Evolutionary conservation across 37 sponge, comb jelly and placozoan species (phyloP).

Genomic region (Eunapius fragilis): DNA sequence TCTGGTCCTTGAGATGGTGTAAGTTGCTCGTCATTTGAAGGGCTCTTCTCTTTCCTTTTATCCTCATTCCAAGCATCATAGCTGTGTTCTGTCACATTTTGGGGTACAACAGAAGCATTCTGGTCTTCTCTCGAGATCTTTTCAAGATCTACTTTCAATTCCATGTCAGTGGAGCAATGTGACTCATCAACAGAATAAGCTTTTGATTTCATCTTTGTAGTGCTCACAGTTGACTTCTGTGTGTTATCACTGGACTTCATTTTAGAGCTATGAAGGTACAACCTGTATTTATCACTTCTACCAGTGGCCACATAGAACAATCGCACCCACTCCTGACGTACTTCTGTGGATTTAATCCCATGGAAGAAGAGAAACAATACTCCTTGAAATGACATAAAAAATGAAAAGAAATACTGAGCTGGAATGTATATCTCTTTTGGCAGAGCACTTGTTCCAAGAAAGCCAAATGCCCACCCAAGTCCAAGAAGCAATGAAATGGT

Average conservation of each 20-base stretch:
- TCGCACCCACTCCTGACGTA: constrained; percentile 29
- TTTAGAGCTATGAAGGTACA: not conserved
- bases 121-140: not conserved
- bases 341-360: constrained; percentile 23
- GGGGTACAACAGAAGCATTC: too few relatives aligned
- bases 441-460: constrained; percentile 49
- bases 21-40: not conserved
- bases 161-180: not conserved
- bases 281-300: constrained; percentile 11
- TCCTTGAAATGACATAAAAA: constrained; percentile 43
- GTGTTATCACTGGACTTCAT: not conserved
- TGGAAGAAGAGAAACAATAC: constrained; percentile 35
- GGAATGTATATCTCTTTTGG: not conserved
- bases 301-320: constrained; percentile 29
- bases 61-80: not conserved
- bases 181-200: not conserved
- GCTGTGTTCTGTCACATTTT: not conserved
- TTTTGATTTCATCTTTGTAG: not conserved
- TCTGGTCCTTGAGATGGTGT: not conserved
- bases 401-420: constrained; percentile 59
- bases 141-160: not conserved
- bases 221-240: not conserved
- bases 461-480: constrained; percentile 57
- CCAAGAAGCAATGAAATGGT: constrained; percentile 60
- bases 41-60: not conserved